A percentile compares a stretch with the other conserved stretches of the same genome.
These are phyloP conservation scores for Ostrea edulis DNA, from an alignment of 1,140 invertebrate species.

Conservation along the genomic window DNA sequence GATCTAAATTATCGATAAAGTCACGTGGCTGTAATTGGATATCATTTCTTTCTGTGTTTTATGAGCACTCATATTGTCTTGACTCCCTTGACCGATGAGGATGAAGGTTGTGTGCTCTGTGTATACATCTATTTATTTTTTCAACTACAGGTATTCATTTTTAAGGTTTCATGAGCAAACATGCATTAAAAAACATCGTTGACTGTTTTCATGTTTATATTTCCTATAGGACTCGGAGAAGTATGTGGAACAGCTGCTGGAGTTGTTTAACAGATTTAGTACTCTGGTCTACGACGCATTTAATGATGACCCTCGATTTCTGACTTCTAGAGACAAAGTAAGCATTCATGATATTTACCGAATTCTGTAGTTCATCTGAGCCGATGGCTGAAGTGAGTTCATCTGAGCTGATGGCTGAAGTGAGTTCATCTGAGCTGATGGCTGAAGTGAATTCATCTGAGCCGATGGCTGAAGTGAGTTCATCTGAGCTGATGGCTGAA, in stretches of 20 bases:
- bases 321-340: conserved; percentile 96
- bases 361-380: too few relatives aligned
- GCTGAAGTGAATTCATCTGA: too few relatives aligned
- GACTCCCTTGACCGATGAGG: too few relatives aligned
- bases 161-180: background rate
- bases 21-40: too few relatives aligned
- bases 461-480: too few relatives aligned
- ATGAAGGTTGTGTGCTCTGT: too few relatives aligned
- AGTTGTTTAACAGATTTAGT: conserved; percentile 96
- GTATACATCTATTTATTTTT: too few relatives aligned
- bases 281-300: conserved; percentile 96
- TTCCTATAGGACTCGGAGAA: conserved; percentile 94
- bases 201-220: conserved; percentile 41
- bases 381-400: background rate
- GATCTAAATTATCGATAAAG: too few relatives aligned
- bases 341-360: background rate
- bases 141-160: too few relatives aligned
- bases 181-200: background rate
- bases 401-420: background rate
- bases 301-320: conserved; percentile 96
- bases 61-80: too few relatives aligned
- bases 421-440: background rate
- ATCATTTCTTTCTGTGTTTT: too few relatives aligned
- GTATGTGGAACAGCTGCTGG: conserved; percentile 97
- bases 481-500: too few relatives aligned